phyloP scores from a whole-genome alignment of 2,113 vertebrate species.

The Pteruthius melanotis region DNA sequence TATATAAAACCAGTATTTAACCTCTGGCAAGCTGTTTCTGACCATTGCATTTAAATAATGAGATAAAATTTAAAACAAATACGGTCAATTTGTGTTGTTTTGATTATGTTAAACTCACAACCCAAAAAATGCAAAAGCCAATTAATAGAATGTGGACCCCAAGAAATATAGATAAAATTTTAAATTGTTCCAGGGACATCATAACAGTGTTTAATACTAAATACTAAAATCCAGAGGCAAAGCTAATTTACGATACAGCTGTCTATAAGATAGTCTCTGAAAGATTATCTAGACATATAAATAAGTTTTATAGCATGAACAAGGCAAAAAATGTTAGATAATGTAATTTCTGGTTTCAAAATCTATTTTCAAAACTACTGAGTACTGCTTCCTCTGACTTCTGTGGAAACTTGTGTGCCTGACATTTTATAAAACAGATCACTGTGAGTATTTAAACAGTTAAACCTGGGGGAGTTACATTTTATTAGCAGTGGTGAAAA shows the following conservation, averaged over 20 bases:
- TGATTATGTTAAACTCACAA: background rate
- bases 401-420: background rate
- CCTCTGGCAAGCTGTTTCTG: background rate
- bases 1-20: background rate
- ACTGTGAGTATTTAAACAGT: background rate
- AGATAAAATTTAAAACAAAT: background rate
- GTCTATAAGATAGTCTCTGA: background rate
- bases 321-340: background rate
- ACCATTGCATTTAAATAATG: background rate
- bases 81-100: background rate
- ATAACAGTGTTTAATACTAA: background rate
- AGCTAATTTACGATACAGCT: background rate
- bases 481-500: background rate
- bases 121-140: background rate
- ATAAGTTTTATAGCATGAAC: background rate
- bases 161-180: background rate
- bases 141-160: fast-evolving
- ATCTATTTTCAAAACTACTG: background rate
- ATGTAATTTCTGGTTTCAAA: background rate
- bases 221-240: background rate
- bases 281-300: background rate
- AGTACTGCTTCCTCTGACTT: background rate
- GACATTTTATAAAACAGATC: background rate
- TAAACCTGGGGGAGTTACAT: background rate
- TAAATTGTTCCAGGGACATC: background rate